phyloP scores from a whole-genome alignment of 2,888 invertebrate genomes.

The Caenorhabditis wallacei region DNA sequence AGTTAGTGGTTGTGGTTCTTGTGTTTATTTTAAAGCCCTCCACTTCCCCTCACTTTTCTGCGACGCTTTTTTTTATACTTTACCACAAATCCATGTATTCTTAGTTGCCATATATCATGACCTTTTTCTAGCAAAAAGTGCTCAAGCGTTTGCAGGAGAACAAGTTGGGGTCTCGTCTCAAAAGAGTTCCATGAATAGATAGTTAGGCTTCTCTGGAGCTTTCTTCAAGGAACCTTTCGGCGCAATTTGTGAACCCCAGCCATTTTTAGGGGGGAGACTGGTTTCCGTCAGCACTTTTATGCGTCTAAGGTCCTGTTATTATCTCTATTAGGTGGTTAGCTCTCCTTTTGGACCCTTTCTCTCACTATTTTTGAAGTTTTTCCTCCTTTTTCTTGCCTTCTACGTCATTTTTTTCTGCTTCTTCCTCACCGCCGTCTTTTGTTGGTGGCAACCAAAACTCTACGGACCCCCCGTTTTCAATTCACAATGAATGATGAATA shows the following conservation, averaged over 20 bases:
- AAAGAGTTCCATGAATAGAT: conserved; percentile 33
- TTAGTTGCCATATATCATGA: neutral
- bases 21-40: conserved; percentile 60
- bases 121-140: conserved; percentile 8
- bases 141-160: conserved; percentile 5
- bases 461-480: conserved; percentile 8
- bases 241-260: conserved; percentile 28
- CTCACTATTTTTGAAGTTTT: conserved; percentile 16
- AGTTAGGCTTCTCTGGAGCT: conserved; percentile 17
- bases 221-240: conserved; percentile 25
- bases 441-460: conserved; percentile 45
- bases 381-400: conserved; percentile 10
- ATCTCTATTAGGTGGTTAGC: conserved; percentile 29
- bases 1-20: conserved; percentile 55
- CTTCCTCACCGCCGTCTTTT: conserved; percentile 12
- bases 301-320: conserved; percentile 18
- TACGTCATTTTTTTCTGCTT: conserved; percentile 39
- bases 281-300: conserved; percentile 22
- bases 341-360: neutral
- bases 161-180: conserved; percentile 13
- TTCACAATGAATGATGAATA: conserved; percentile 51
- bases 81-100: conserved; percentile 22
- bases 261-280: neutral
- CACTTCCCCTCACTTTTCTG: conserved; percentile 10
- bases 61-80: conserved; percentile 29